Evolutionary conservation across 2,797 vertebrate genomes (phyloP).

Genomic region (Eulemur rubriventer): DNA sequence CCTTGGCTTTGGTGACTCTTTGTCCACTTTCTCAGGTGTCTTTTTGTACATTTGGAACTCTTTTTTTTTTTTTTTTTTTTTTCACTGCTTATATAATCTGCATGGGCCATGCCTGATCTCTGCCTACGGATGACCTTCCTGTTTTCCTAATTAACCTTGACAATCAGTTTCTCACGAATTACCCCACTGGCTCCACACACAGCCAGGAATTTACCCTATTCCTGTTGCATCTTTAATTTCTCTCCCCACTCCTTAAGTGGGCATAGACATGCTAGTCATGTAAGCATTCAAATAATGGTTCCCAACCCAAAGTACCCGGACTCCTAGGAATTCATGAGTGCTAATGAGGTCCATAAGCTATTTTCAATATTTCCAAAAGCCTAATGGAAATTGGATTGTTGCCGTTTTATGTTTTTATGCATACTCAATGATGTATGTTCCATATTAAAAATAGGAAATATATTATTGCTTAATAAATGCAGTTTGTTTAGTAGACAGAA

Average conservation of each 20-base stretch:
- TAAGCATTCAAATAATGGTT: not conserved
- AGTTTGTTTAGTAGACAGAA: slow-evolving; percentile 68
- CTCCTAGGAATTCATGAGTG: not conserved
- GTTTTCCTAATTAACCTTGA: not conserved
- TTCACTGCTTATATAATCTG: not conserved
- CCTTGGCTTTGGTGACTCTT: not conserved
- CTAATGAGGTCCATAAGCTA: slow-evolving; percentile 24
- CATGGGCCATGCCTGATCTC: not conserved
- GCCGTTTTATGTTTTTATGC: slow-evolving; percentile 31
- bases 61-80: not conserved
- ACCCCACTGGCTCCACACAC: not conserved
- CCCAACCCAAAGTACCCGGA: not conserved
- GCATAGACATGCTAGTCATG: not conserved
- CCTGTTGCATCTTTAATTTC: not conserved
- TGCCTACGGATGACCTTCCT: not conserved
- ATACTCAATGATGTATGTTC: not conserved
- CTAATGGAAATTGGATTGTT: slow-evolving; percentile 41
- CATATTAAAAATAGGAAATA: slow-evolving; percentile 62
- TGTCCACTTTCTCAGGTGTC: not conserved
- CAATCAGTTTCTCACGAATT: not conserved
- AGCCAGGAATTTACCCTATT: not conserved
- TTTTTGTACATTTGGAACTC: not conserved
- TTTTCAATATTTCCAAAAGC: slow-evolving; percentile 57
- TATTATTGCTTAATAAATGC: slow-evolving; percentile 69
- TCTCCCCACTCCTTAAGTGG: not conserved